These are phyloP conservation scores for Neoascia interrupta DNA, from an alignment of 2,888 invertebrate genomes.

Conservation along the genomic window DNA sequence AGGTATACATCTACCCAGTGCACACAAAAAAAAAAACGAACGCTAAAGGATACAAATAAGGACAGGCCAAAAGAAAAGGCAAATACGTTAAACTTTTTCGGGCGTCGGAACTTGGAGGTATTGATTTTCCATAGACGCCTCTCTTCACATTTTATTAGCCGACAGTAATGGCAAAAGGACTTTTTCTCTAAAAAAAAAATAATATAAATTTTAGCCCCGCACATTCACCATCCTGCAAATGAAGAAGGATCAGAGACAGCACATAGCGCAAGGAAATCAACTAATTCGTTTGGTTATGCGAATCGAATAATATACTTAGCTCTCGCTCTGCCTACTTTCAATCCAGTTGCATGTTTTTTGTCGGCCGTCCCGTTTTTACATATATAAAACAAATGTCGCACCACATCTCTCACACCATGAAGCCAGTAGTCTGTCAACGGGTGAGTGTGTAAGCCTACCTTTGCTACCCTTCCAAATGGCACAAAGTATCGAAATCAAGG, in stretches of 20 bases:
- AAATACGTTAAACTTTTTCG: slow-evolving; percentile 62
- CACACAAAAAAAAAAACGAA: slow-evolving; percentile 6
- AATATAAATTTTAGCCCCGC: too few species aligned
- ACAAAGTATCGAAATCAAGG: slow-evolving; percentile 36
- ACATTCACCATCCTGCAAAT: too few species aligned
- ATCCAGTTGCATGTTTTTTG: slow-evolving; percentile 30
- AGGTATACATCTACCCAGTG: too few species aligned
- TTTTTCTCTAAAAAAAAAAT: too few species aligned
- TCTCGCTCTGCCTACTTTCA: slow-evolving; percentile 3
- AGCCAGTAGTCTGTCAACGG: slow-evolving; percentile 25
- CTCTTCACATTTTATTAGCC: slow-evolving; percentile 35
- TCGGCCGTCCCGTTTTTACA: slow-evolving; percentile 41
- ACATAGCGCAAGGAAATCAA: slow-evolving; percentile 46
- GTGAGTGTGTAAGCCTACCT: slow-evolving; percentile 47
- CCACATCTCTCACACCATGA: slow-evolving; percentile 19
- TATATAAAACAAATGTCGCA: slow-evolving; percentile 42
- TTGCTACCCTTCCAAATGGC: slow-evolving; percentile 45
- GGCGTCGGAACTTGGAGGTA: slow-evolving; percentile 51
- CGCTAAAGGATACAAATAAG: slow-evolving; percentile 30
- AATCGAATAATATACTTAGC: slow-evolving; percentile 48
- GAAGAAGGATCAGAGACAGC: slow-evolving; percentile 26
- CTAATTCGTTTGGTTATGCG: slow-evolving; percentile 60
- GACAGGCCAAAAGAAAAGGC: slow-evolving; percentile 36
- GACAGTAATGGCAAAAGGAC: slow-evolving; percentile 42
- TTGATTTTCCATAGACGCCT: slow-evolving; percentile 58